Base-by-base conservation (phyloP, 2,797 vertebrate species). In the Chrosomus eos region DNA sequence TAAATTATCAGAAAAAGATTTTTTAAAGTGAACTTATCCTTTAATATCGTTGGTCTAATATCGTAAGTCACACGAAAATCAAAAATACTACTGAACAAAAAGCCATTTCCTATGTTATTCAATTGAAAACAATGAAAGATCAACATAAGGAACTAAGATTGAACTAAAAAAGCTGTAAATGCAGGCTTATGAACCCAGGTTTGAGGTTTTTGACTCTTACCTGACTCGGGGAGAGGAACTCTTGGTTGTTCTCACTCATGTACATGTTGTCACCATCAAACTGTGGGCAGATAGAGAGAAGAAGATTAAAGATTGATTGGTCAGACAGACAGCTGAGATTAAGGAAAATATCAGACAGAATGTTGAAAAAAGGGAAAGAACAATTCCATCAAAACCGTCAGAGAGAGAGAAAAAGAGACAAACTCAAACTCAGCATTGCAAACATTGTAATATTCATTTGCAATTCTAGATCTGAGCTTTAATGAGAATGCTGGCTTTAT, bases 251-350 rank as follows among this genome's bases (percentile, higher is more conserved):
- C 93, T 99, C 98, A 89, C 97, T 99, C 97, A 99, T 97, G 94
- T 98, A 98, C 98, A 99, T 97, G 96, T 97, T 99, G 92, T 99
- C 98, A 95, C 97, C 97, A 96, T 99, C 98, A 97, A 99, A 99
- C 98, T 99, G 93, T 82, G 93, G 94, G 92, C 88, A 90, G 93
- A 90, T 88, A 91, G 88, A 90, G 89, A 85, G 10, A 3, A 64
- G 74, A 87, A 82, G 93, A 3, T 75, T 21, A 48, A 45, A 45
- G 66, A 48, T 79, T 84, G 66, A 78, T 84, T 48, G 74, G 82
- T 79, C 82, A 71, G 74, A 84, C 64, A 62, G 75, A 84, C 64
- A 62, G 75, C 82, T 11, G 36, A 68, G 64, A 84, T 67, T 45
- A 86, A 88, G 43, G 81, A 36, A 88, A 70, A 74, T 72, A 85